Conservation (phyloP, 2,888 invertebrate genomes). For the Camptogramma bilineatum region DNA sequence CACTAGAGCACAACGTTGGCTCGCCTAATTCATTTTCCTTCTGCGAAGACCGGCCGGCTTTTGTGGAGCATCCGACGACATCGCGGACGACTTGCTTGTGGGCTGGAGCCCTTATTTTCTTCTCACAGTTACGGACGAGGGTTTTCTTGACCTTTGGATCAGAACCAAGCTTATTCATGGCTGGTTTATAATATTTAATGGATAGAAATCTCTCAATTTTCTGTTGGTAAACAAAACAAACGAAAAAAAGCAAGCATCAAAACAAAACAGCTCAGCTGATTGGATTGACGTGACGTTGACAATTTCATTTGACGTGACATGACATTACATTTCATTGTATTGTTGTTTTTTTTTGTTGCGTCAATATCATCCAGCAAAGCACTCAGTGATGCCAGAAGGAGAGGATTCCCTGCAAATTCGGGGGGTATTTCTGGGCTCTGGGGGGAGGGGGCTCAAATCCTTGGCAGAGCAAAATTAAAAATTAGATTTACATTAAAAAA, state of each 20-base stretch:
- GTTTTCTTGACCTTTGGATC: conserved; percentile 77
- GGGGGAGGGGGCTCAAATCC: too few relatives aligned
- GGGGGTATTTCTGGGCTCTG: too few relatives aligned
- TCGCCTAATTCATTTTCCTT: conserved; percentile 60
- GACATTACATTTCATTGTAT: too few relatives aligned
- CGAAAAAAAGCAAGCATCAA: conserved; percentile 8
- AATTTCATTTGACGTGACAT: neutral
- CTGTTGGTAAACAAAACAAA: conserved; percentile 11
- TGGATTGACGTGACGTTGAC: neutral
- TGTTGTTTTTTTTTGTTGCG: too few relatives aligned
- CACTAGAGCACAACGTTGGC: conserved; percentile 74
- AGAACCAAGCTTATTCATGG: conserved; percentile 63
- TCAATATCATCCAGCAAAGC: too few relatives aligned
- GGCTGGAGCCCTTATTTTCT: conserved; percentile 53
- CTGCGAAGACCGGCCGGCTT: conserved; percentile 41
- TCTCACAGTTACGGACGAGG: conserved; percentile 68
- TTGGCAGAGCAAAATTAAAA: too few relatives aligned
- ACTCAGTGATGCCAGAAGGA: too few relatives aligned
- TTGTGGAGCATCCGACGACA: conserved; percentile 52
- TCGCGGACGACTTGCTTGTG: conserved; percentile 57
- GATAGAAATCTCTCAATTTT: neutral
- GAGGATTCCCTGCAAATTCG: too few relatives aligned
- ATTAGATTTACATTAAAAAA: too few relatives aligned
- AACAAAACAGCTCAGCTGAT: neutral
- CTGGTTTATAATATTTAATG: neutral